phyloP scores from a whole-genome alignment of 1,140 invertebrate species.

The Aphelinus atriplicis region DNA sequence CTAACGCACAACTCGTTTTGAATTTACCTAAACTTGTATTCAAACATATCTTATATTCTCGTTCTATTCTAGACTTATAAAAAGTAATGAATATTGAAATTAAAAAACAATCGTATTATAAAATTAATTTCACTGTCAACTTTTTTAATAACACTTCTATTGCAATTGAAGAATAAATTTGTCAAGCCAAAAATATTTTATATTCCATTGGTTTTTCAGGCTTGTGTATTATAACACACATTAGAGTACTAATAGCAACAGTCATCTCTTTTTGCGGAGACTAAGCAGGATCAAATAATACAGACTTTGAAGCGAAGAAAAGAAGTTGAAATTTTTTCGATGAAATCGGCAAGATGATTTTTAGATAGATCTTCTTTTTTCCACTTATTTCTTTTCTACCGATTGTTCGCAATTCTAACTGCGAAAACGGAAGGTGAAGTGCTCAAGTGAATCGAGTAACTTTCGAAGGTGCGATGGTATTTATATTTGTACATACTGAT shows the following conservation, averaged over 20 bases:
- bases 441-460: background rate
- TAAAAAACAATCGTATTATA: no score
- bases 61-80: no score
- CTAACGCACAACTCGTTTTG: no score
- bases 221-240: slow-evolving; percentile 44
- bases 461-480: slow-evolving; percentile 16
- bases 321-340: no score
- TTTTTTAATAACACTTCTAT: background rate
- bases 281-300: no score
- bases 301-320: no score
- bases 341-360: background rate
- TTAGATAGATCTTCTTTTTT: slow-evolving; percentile 4
- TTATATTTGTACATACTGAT: slow-evolving; percentile 34
- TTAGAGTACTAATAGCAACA: background rate
- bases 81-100: no score
- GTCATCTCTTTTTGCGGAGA: slow-evolving; percentile 2
- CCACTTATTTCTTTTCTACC: background rate
- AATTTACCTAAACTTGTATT: no score
- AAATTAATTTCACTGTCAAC: slow-evolving; percentile 10
- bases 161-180: no score
- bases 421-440: background rate
- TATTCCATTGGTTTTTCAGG: slow-evolving; percentile 47
- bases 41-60: no score
- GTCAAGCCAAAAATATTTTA: slow-evolving; percentile 1
- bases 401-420: background rate